Percentiles rank a stretch among this genome's conserved stretches.
phyloP scores from a whole-genome alignment of 1,140 invertebrate species.

The Frieseomelitta varia region DNA sequence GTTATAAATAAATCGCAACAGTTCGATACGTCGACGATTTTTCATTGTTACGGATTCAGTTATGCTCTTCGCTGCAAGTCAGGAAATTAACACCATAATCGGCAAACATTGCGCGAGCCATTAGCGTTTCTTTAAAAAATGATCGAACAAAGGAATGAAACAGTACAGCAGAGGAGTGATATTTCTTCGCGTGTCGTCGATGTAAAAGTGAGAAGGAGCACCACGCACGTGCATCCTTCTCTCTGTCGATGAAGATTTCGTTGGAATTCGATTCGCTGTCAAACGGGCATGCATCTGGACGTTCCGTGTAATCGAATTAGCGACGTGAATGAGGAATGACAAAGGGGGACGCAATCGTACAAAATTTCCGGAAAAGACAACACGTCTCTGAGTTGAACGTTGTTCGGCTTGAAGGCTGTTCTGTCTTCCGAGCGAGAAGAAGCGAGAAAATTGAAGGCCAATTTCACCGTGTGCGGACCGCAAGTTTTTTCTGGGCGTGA shows the following conservation, averaged over 20 bases:
- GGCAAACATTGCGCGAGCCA: too few relatives aligned
- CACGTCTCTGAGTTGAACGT: background rate
- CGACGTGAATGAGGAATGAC: background rate
- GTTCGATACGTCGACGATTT: too few relatives aligned
- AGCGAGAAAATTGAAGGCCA: constrained; percentile 30
- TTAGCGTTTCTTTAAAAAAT: background rate
- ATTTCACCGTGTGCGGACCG: constrained; percentile 42
- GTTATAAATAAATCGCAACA: too few relatives aligned
- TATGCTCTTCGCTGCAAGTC: too few relatives aligned
- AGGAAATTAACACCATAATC: too few relatives aligned
- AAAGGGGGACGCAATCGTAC: background rate
- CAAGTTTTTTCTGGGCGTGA: constrained; percentile 54
- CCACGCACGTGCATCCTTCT: background rate
- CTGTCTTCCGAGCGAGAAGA: background rate
- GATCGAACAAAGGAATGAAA: background rate
- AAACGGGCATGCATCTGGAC: background rate
- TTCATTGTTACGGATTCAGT: too few relatives aligned
- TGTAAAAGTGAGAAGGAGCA: background rate
- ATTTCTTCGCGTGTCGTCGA: background rate
- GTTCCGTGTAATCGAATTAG: constrained; percentile 29
- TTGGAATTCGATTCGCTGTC: constrained; percentile 15
- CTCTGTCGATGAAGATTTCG: background rate
- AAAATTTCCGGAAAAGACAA: background rate
- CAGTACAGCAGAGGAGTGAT: background rate
- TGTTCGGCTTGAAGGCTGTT: background rate